Evolutionary conservation across 2,113 vertebrate genomes (phyloP).

Genomic region (Meleagris gallopavo): DNA sequence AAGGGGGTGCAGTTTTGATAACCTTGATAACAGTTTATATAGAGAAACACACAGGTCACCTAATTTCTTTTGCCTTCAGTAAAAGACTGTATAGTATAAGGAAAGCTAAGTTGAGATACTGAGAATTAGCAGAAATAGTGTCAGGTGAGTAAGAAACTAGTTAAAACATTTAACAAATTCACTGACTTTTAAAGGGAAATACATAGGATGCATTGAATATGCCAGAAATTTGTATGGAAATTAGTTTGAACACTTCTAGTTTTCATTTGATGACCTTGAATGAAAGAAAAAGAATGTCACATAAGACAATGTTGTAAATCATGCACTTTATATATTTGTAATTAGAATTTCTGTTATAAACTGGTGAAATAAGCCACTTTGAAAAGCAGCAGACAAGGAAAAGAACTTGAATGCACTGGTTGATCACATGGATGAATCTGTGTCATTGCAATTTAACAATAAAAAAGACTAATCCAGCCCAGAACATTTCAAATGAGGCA

Average conservation of each 20-base stretch:
- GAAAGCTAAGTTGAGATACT: background rate
- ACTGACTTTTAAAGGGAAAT: background rate
- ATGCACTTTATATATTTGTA: background rate
- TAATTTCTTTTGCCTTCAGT: background rate
- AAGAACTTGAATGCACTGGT: background rate
- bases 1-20: too few relatives aligned
- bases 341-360: background rate
- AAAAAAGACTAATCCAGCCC: background rate
- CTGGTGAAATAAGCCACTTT: background rate
- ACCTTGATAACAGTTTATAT: background rate
- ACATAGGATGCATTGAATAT: background rate
- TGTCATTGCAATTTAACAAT: conserved; percentile 1
- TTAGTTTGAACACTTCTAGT: background rate
- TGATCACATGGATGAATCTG: conserved; percentile 22
- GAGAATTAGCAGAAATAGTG: background rate
- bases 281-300: background rate
- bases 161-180: background rate
- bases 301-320: background rate
- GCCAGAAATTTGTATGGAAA: background rate
- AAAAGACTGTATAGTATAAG: background rate
- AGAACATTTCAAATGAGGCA: background rate
- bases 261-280: background rate
- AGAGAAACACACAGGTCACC: background rate
- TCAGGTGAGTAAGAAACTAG: background rate
- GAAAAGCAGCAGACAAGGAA: background rate